These are phyloP conservation scores for Poecilia velifera DNA, from an alignment of 2,797 vertebrate species.

Conservation along the genomic window DNA sequence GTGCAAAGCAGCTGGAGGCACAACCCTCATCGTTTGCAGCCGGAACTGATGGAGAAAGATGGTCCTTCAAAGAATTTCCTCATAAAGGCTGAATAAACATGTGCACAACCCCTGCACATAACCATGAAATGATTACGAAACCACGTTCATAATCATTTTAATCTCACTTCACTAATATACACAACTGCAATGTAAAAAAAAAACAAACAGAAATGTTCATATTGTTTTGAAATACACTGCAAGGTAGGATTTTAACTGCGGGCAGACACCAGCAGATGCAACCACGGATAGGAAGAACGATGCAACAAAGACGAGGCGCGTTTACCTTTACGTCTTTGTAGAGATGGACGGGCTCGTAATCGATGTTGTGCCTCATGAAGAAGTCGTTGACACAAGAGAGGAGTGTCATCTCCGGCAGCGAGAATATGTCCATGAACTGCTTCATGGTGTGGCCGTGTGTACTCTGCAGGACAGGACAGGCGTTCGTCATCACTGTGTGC, in stretches of 20 bases:
- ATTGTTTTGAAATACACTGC: neutral
- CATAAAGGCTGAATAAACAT: neutral
- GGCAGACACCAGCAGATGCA: neutral
- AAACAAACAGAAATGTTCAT: neutral
- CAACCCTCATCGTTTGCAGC: neutral
- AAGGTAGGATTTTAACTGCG: neutral
- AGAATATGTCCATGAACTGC: slow-evolving; percentile 99
- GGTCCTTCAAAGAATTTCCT: neutral
- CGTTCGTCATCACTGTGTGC: neutral
- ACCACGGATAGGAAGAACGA: neutral
- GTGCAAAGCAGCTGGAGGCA: neutral
- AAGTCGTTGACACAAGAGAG: slow-evolving; percentile 97
- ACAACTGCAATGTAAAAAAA: neutral
- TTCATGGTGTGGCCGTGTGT: slow-evolving; percentile 97
- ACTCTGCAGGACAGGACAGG: slow-evolving; percentile 80
- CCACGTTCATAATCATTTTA: neutral
- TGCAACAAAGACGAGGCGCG: neutral
- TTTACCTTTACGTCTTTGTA: slow-evolving; percentile 98
- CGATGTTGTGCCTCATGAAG: slow-evolving; percentile 97
- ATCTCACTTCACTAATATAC: neutral
- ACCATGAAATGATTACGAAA: neutral
- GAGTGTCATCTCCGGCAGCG: slow-evolving; percentile 95
- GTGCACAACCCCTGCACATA: neutral
- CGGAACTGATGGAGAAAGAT: neutral
- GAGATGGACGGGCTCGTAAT: slow-evolving; percentile 96